Evolutionary conservation across 2,113 vertebrate genomes (phyloP), one percentile per base, ranked within the genome.

Genomic region (Protomyctophum bolini): DNA sequence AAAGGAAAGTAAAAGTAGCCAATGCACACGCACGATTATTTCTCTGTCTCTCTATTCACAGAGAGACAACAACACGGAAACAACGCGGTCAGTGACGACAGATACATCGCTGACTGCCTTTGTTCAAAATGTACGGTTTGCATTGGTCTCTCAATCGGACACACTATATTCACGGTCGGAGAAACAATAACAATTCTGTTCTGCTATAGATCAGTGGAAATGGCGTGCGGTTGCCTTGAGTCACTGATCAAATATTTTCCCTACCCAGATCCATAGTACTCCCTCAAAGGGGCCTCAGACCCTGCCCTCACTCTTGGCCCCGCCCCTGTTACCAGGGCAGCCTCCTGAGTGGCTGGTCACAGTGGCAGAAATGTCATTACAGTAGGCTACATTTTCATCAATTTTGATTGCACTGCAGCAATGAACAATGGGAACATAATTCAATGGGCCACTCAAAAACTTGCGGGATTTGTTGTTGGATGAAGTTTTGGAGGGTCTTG

Each of bases 171-270:
- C 21, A 21, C 21, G 21, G 21, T 21, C 21, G 21, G 21, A 21
- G 21, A 21, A 21, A 21, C 21, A 21, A 21, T 21, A 21, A 21
- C 21, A 79, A 79, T 80, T 83, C 69, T 58, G 59, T 72, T 77
- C 55, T 75, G 29, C 63, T 69, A 74, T 69, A 79, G 80, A 77
- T 76, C 72, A 58, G n/a, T 49, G 66, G 62, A 75, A 67, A 57
- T 66, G 62, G 73, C 11, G 28, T n/a, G 83, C 61, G 84, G 77
- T 49, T 79, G 74, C 73, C 80, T 80, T 93, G 93, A 94, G 80
- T 94, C 92, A 93, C 84, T 90, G 87, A 93, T 92, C 78, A 92
- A 91, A 89, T 89, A 93, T 94, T 92, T 93, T 80, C 78, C 90
- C 86, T 82, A 75, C 87, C 71, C 67, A 82, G 84, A 81, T 83